phyloP scores from a whole-genome alignment of 2,113 vertebrate species.

The Sclerurus mexicanus region DNA sequence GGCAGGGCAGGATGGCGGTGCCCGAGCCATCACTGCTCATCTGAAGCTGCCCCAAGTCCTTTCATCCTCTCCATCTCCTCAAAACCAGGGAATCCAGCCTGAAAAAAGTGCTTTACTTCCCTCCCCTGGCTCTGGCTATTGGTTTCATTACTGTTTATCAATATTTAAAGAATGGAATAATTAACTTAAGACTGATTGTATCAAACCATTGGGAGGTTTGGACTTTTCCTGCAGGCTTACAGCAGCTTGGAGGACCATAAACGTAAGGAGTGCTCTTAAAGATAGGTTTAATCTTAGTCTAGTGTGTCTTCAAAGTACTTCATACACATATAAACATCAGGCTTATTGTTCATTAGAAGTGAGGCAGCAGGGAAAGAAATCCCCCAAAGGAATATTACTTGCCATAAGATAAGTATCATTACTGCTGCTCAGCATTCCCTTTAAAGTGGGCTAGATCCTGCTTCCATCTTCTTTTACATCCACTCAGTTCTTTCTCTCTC shows the following conservation, averaged over 20 bases:
- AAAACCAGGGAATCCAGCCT: not conserved
- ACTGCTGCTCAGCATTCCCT: constrained; percentile 5
- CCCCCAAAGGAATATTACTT: constrained; percentile 29
- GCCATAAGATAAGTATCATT: constrained; percentile 18
- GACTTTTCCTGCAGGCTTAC: constrained; percentile 15
- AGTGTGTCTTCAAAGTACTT: constrained; percentile 24
- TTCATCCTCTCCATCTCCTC: not conserved
- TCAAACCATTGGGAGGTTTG: not conserved
- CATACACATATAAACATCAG: not conserved
- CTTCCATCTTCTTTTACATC: not conserved
- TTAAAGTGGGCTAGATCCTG: not conserved
- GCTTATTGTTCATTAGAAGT: constrained; percentile 49
- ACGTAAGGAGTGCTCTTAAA: constrained; percentile 2
- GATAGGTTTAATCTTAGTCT: constrained; percentile 30
- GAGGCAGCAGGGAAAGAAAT: not conserved
- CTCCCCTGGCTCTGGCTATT: not conserved
- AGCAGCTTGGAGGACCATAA: constrained; percentile 40
- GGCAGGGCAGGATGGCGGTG: not conserved
- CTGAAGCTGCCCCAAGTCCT: not conserved
- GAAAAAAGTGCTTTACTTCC: not conserved
- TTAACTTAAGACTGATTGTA: constrained; percentile 4
- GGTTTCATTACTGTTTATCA: constrained; percentile 17
- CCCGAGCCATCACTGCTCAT: not conserved
- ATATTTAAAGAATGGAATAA: constrained; percentile 19
- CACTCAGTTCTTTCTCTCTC: not conserved